Conservation (phyloP, 2,113 vertebrate genomes). For the Bucco capensis region DNA sequence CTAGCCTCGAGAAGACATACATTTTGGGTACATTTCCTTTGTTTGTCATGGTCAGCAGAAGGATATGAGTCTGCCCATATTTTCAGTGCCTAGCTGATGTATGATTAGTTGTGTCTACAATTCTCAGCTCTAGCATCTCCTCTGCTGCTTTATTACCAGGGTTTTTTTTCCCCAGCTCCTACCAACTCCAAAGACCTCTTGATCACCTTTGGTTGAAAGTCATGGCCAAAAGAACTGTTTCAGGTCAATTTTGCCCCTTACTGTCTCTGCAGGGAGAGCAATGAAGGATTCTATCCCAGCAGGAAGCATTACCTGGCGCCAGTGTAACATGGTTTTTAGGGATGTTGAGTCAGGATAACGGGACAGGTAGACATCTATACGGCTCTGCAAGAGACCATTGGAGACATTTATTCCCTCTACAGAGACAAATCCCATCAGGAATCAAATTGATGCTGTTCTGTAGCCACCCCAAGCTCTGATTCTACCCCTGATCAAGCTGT, state of each 20-base stretch:
- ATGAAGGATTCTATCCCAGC: neutral
- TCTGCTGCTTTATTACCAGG: neutral
- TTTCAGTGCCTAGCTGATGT: neutral
- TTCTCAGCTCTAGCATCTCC: neutral
- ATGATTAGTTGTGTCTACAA: neutral
- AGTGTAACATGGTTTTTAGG: constrained; percentile 83
- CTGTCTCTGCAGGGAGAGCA: neutral
- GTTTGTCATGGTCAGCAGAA: neutral
- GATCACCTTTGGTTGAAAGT: neutral
- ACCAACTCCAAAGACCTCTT: neutral
- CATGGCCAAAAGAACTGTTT: neutral
- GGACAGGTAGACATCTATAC: constrained; percentile 80
- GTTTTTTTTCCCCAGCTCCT: neutral
- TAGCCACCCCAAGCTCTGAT: neutral
- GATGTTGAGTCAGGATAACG: constrained; percentile 85
- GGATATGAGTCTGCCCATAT: neutral
- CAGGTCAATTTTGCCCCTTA: neutral
- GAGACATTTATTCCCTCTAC: neutral
- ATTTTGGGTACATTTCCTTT: neutral
- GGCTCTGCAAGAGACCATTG: constrained; percentile 69
- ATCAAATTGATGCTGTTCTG: neutral
- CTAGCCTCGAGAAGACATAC: neutral
- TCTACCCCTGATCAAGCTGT: neutral
- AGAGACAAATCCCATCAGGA: neutral
- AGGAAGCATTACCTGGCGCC: constrained; percentile 79